phyloP scores from a whole-genome alignment of 1,140 invertebrate genomes.

The Atopsyche davidsoni region DNA sequence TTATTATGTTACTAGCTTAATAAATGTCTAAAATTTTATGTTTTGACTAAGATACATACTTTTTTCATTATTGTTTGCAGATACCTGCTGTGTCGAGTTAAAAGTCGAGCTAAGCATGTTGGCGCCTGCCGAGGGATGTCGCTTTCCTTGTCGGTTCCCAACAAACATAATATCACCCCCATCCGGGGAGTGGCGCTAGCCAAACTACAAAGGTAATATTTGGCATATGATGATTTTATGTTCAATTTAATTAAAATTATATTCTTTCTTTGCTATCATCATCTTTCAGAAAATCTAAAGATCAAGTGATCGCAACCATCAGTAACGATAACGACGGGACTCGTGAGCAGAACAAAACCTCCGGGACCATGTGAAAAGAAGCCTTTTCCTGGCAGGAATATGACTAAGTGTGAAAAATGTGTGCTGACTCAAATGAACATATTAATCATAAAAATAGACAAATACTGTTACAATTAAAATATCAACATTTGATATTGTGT shows the following conservation, averaged over 20 bases:
- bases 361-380: constrained; percentile 27
- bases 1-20: no score
- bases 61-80: constrained; percentile 11
- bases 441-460: no score
- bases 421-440: no score
- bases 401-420: no score
- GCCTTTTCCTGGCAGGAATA: constrained; percentile 29
- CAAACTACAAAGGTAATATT: constrained; percentile 25
- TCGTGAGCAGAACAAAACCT: constrained; percentile 24
- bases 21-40: neutral
- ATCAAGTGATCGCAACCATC: constrained; percentile 9
- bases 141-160: constrained; percentile 24
- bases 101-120: constrained; percentile 1
- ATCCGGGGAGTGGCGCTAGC: constrained; percentile 24
- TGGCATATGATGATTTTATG: neutral
- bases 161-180: constrained; percentile 24
- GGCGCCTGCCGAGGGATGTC: constrained; percentile 23
- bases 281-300: constrained; percentile 21
- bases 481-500: no score
- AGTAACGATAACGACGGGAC: constrained; percentile 16
- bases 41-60: neutral
- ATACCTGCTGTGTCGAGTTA: constrained; percentile 25
- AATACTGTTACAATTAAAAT: no score
- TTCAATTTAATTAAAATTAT: constrained; percentile 4
- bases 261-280: constrained; percentile 1